Evolutionary conservation across 2,113 vertebrate genomes (phyloP), one percentile per base, ranked within the genome.

Genomic region (Urocynchramus pylzowi): DNA sequence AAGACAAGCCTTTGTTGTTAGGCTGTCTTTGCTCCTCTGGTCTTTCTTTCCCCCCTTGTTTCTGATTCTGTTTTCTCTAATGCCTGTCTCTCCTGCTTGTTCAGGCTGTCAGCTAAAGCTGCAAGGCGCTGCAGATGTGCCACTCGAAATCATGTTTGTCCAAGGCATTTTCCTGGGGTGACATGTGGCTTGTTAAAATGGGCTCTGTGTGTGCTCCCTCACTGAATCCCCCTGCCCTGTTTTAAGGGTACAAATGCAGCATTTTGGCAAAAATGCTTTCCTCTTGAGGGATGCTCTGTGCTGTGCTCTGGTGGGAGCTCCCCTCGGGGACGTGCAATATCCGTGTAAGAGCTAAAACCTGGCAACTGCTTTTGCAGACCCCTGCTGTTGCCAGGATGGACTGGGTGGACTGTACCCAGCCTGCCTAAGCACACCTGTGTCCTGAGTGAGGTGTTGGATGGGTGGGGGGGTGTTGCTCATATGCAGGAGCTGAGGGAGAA

Each of bases 1-100:
- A 23, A 91, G 84, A 79, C 57, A 83, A 87, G 70, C 44, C 64
- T 91, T 86, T 95, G 80, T 70, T 86, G 52, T 84, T 44, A 76
- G 65, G 65, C 50, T 91, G 81, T 47, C 87, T 86, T 65, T 87
- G 50, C 54, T 84, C 14, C 64, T 89, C 84, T 89, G 78, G 84
- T 87, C 81, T 68, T 95, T 49, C 45, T 64, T 68, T 31, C 45
- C 20, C 18, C 16, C 44, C 65, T 61, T 69, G 71, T 78, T 90
- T 86, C 44, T 52, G 45, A 39, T 11, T 57, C 35, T 68, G 4
- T 89, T 87, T 75, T 89, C 65, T 54, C 52, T 65, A 44, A 37
- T n/a, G 53, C 57, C 78, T 81, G 76, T 69, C 83, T 80, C 52
- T 81, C 59, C 84, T 59, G 45, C 71, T 92, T 53, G 49, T 64